Percentiles rank a stretch among this genome's conserved stretches.
phyloP scores from a whole-genome alignment of 1,140 invertebrate species.

The Tribolium madens region DNA sequence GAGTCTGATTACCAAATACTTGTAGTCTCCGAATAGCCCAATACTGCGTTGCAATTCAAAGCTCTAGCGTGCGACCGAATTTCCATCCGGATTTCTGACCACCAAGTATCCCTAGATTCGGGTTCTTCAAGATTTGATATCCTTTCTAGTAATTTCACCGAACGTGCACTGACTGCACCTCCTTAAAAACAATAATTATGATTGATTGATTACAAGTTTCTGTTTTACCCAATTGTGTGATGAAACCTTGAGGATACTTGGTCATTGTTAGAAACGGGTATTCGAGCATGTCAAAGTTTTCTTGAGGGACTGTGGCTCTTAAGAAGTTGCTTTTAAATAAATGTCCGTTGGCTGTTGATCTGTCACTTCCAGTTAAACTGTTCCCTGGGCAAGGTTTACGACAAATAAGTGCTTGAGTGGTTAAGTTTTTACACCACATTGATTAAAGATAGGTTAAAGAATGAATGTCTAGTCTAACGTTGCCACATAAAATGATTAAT shows the following conservation, averaged over 20 bases:
- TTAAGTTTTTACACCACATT: neutral
- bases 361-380: constrained; percentile 75
- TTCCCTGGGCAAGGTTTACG: constrained; percentile 69
- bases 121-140: constrained; percentile 88
- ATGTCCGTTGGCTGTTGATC: constrained; percentile 63
- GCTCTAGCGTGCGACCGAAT: constrained; percentile 91
- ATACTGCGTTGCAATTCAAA: constrained; percentile 92
- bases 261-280: constrained; percentile 97
- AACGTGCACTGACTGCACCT: constrained; percentile 87
- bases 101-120: constrained; percentile 91
- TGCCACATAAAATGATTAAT: constrained; percentile 37
- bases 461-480: constrained; percentile 24
- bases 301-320: constrained; percentile 59
- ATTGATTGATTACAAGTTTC: neutral
- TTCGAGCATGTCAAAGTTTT: constrained; percentile 82
- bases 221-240: constrained; percentile 84
- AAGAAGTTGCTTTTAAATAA: constrained; percentile 57
- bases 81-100: constrained; percentile 95
- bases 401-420: neutral
- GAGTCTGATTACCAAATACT: constrained; percentile 82
- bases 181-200: constrained; percentile 66
- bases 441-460: constrained; percentile 16
- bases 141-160: constrained; percentile 88
- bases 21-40: constrained; percentile 91
- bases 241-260: constrained; percentile 89